phyloP scores from a whole-genome alignment of 2,888 invertebrate species.

The Lobophora halterata region DNA sequence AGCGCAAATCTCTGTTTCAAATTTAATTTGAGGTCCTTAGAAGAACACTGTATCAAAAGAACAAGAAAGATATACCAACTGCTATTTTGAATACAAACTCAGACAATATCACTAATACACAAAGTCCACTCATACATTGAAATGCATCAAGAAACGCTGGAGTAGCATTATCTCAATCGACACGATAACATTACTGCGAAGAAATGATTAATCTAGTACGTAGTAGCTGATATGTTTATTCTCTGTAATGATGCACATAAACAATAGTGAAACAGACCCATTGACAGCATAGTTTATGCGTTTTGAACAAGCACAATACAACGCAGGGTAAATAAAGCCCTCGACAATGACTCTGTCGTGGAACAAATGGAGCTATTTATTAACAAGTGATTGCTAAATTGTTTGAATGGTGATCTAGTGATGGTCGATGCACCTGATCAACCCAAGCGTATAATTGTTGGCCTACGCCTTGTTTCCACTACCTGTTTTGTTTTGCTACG shows the following conservation, averaged over 20 bases:
- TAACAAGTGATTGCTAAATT: conserved; percentile 51
- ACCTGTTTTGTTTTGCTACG: conserved; percentile 33
- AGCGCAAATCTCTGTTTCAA: no score
- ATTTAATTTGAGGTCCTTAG: no score
- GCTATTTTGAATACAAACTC: no score
- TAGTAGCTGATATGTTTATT: conserved; percentile 13
- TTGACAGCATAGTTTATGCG: conserved; percentile 18
- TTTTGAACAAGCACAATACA: conserved; percentile 22
- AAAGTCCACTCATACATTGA: neutral
- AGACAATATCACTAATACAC: neutral
- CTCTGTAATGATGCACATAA: conserved; percentile 8
- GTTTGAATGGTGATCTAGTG: conserved; percentile 48
- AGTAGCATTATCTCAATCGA: conserved; percentile 3
- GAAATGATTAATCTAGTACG: conserved; percentile 15
- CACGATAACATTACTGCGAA: conserved; percentile 3
- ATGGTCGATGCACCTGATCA: conserved; percentile 51
- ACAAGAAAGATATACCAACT: no score
- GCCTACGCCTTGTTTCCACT: conserved; percentile 35
- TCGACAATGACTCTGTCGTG: conserved; percentile 30
- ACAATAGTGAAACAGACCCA: conserved; percentile 6
- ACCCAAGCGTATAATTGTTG: conserved; percentile 61
- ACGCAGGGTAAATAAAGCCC: conserved; percentile 31
- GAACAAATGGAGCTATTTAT: conserved; percentile 35
- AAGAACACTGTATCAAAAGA: no score
- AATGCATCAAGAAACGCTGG: neutral